phyloP scores from a whole-genome alignment of 2,888 invertebrate genomes.

The Tinea pellionella region DNA sequence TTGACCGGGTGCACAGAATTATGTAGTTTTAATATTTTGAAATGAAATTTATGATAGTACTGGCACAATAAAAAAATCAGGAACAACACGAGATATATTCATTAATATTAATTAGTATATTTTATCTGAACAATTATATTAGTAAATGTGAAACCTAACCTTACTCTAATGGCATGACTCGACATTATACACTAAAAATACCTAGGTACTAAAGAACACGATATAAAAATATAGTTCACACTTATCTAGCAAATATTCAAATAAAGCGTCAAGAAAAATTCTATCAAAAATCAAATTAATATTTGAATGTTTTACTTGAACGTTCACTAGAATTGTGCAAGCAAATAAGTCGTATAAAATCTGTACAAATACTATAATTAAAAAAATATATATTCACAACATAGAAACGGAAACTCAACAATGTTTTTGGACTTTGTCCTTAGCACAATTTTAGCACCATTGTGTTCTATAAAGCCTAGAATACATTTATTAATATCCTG shows the following conservation, averaged over 20 bases:
- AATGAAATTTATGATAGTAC: background rate
- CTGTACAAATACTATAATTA: slow-evolving; percentile 55
- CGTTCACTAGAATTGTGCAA: background rate
- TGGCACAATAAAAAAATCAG: background rate
- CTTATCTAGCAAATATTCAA: background rate
- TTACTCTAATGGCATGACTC: slow-evolving; percentile 66
- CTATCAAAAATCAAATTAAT: background rate
- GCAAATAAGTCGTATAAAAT: slow-evolving; percentile 19
- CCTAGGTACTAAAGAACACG: slow-evolving; percentile 34
- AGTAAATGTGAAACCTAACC: background rate
- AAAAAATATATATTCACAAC: slow-evolving; percentile 45
- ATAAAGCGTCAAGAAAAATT: background rate
- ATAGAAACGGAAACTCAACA: slow-evolving; percentile 38
- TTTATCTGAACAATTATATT: background rate
- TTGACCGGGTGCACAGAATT: no score
- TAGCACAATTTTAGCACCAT: slow-evolving; percentile 65
- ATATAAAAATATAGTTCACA: slow-evolving; percentile 16
- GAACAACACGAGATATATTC: background rate
- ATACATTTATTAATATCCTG: no score
- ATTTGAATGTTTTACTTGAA: background rate
- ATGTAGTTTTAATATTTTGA: no score
- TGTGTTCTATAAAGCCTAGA: slow-evolving; percentile 21
- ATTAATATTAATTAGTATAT: background rate
- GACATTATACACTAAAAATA: slow-evolving; percentile 40
- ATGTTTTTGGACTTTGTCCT: slow-evolving; percentile 49